These are phyloP conservation scores for Lophius americanus DNA, from an alignment of 2,797 vertebrate species.

Conservation along the genomic window DNA sequence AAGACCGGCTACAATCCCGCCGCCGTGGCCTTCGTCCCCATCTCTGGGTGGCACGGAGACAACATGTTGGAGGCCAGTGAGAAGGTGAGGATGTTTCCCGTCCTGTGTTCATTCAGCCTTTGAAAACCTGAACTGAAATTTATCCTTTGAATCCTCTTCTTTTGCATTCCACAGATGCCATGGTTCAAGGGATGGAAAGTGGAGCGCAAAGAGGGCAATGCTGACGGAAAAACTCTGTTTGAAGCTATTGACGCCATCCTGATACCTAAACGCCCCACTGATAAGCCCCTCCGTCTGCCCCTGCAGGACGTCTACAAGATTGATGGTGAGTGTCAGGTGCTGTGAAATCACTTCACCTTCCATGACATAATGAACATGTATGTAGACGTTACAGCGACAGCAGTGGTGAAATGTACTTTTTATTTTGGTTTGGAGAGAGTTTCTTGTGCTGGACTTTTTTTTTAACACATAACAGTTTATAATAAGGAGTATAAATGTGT, in stretches of 20 bases:
- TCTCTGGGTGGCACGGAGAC: constrained; percentile 87
- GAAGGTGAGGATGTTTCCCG: constrained; percentile 61
- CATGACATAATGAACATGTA: no score
- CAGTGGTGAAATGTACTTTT: no score
- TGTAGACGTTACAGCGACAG: no score
- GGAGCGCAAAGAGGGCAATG: constrained; percentile 89
- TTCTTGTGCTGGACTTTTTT: no score
- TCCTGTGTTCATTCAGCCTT: neutral
- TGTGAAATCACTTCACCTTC: no score
- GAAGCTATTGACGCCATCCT: constrained; percentile 94
- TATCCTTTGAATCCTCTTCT: no score
- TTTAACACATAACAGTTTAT: no score
- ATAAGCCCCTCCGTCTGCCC: constrained; percentile 92
- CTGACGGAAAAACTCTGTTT: constrained; percentile 88
- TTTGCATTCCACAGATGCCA: constrained; percentile 81
- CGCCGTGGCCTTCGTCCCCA: constrained; percentile 81
- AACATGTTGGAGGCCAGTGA: constrained; percentile 85
- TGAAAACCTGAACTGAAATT: neutral
- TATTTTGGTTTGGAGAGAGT: no score
- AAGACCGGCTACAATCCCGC: constrained; percentile 87
- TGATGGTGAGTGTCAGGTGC: constrained; percentile 80
- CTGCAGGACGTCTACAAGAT: constrained; percentile 99
- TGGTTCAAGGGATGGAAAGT: constrained; percentile 98
- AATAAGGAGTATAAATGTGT: no score
- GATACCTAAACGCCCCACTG: constrained; percentile 91